Evolutionary conservation across 2,797 vertebrate genomes (phyloP), one percentile per base, ranked within the genome.

Genomic region (Buphagus erythrorhynchus): DNA sequence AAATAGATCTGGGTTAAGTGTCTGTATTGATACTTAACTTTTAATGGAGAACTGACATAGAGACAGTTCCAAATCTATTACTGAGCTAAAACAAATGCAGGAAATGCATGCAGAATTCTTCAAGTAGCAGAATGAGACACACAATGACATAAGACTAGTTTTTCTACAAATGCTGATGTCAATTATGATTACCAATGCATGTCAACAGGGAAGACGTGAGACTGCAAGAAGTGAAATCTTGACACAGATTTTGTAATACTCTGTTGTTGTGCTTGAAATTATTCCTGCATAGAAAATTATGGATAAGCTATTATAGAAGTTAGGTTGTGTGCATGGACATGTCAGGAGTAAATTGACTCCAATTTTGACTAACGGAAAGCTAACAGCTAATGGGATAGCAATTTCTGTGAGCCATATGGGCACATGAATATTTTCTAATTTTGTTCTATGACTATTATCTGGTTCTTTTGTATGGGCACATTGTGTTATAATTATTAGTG

Each of bases 401-500:
- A 97, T 97, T 97, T 97, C 90, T 90, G 40, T 76, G 71, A 87
- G 72, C 84, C 97, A 96, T 97, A 95, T 95, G 94, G 94, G 25
- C 86, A 86, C 72, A 86, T 69, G 84, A 94, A 91, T 96, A 92
- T 95, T 97, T 97, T 97, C 93, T 97, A 88, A 97, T 97, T 93
- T 97, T 77, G 33, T 72, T 79, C 24, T 62, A 88, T 92, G 57
- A 82, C 86, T 97, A 93, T 89, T 94, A 92, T 95, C 80, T 83
- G 52, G 86, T 91, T 28, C 89, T 93, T 97, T 93, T 73, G 19
- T 91, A 90, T 92, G 72, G 95, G 76, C 57, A 79, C 45, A 90
- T 96, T 97, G 71, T 92, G 88, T 94, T 91, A 63, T 88, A 97
- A 97, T 97, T 96, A 96, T 97, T 94, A 95, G 95, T 81, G 58